A percentile compares a stretch with the other conserved stretches of the same genome.
Evolutionary conservation across 2,888 invertebrate genomes (phyloP).

Genomic region (Sipha maydis): DNA sequence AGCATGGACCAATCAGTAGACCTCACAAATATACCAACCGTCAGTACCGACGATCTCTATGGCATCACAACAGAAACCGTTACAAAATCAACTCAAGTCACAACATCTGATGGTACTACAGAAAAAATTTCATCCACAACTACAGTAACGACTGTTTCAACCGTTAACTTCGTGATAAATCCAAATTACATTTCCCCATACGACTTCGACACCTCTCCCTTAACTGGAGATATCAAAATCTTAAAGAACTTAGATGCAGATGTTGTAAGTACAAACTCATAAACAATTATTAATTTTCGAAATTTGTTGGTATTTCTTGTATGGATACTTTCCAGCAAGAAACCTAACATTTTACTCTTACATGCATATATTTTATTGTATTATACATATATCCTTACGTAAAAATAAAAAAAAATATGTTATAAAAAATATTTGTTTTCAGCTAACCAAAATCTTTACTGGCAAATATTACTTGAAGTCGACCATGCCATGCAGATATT

Average conservation of each 20-base stretch:
- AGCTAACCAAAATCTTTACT: not conserved
- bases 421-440: not conserved
- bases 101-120: not conserved
- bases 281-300: not conserved
- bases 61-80: not conserved
- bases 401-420: not conserved
- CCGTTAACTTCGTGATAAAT: not conserved
- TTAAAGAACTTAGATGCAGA: not conserved
- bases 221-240: not conserved
- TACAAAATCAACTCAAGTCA: not conserved
- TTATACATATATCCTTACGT: no score
- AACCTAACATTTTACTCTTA: no score
- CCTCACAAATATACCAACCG: not conserved
- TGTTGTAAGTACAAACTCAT: not conserved
- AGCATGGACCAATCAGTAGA: not conserved
- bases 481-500: not conserved
- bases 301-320: not conserved
- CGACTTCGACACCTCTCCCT: not conserved
- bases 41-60: not conserved
- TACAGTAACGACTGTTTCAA: not conserved
- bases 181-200: not conserved
- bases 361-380: no score
- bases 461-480: not conserved
- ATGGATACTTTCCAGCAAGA: not conserved
- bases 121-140: not conserved